Conservation (phyloP, 2,113 vertebrate species). For the Anthoscopus minutus region DNA sequence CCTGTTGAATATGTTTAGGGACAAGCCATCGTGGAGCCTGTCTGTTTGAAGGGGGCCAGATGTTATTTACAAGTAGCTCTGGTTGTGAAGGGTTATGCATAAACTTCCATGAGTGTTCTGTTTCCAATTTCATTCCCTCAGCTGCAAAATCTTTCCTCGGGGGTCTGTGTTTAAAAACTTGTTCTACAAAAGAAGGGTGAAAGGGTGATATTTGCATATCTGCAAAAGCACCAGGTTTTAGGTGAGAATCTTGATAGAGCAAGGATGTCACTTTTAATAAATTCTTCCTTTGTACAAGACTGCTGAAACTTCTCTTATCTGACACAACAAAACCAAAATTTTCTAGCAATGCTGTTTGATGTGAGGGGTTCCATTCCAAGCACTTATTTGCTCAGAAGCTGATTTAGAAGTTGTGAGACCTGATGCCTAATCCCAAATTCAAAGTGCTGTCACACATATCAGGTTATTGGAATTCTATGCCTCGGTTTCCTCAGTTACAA, state of each 20-base stretch:
- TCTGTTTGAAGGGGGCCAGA: background rate
- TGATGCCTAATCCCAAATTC: background rate
- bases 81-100: background rate
- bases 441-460: background rate
- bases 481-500: background rate
- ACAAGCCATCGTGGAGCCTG: background rate
- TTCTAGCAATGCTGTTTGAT: background rate
- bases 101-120: background rate
- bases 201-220: background rate
- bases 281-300: background rate
- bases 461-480: background rate
- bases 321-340: background rate
- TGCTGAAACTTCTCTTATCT: background rate
- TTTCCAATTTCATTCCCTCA: background rate
- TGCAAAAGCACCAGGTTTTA: background rate
- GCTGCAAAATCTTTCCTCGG: background rate
- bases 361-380: background rate
- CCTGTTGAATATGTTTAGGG: background rate
- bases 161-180: background rate
- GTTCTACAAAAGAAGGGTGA: background rate
- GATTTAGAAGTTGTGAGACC: background rate
- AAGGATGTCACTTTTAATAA: background rate
- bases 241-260: background rate
- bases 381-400: background rate
- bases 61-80: fast-evolving